phyloP scores from a whole-genome alignment of 2,113 vertebrate species.

The Ia io region DNA sequence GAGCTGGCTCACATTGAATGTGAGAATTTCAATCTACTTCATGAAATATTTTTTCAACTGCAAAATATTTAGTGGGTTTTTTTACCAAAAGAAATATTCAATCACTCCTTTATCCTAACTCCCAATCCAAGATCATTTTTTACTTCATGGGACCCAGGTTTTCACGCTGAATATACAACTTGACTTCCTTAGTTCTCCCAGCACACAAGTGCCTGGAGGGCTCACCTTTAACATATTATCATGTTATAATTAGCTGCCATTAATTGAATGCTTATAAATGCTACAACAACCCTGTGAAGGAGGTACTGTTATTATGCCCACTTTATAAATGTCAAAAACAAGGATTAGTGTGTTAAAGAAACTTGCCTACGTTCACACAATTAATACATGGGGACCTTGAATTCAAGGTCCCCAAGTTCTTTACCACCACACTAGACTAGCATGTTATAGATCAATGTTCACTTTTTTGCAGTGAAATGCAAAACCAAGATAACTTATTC shows the following conservation, averaged over 20 bases:
- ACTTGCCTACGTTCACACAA: neutral
- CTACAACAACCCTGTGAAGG: neutral
- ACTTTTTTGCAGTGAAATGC: conserved; percentile 24
- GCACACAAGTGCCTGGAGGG: neutral
- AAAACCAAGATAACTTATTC: conserved; percentile 29
- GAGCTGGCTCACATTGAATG: conserved; percentile 61
- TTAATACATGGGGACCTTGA: neutral
- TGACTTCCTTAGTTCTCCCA: neutral
- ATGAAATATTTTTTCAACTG: conserved; percentile 73
- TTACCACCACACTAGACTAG: neutral
- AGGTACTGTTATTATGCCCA: neutral
- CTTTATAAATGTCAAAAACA: neutral
- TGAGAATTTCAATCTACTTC: conserved; percentile 73
- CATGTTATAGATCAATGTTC: neutral
- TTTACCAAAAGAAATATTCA: conserved; percentile 54
- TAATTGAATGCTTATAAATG: neutral
- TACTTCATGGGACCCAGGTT: conserved; percentile 11
- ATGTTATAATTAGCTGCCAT: neutral
- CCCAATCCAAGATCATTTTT: conserved; percentile 20
- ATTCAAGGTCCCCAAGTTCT: neutral
- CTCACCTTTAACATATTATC: neutral
- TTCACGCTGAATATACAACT: neutral
- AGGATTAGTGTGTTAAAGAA: neutral
- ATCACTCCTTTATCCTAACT: conserved; percentile 19
- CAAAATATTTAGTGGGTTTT: conserved; percentile 46